phyloP scores from a whole-genome alignment of 2,797 vertebrate species.

The Clarias platycephalus region DNA sequence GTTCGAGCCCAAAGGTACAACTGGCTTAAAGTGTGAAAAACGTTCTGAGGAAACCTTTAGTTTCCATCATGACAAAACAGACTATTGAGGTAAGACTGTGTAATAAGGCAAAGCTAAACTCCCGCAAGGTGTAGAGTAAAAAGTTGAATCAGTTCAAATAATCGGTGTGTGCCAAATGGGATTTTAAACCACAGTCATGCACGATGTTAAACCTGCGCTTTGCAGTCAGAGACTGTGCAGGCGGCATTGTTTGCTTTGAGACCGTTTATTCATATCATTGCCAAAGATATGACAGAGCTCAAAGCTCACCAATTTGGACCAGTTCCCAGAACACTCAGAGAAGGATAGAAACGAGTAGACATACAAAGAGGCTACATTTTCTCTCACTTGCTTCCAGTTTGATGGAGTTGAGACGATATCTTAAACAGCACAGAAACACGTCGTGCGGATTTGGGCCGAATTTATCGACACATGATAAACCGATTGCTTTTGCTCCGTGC shows the following conservation, averaged over 20 bases:
- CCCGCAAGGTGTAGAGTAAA: background rate
- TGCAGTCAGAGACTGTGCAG: conserved; percentile 4
- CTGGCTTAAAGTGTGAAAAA: conserved; percentile 7
- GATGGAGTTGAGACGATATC: background rate
- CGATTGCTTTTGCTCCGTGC: conserved; percentile 52
- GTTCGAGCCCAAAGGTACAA: conserved; percentile 12
- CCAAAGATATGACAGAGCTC: conserved; percentile 26
- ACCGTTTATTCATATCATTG: conserved; percentile 25
- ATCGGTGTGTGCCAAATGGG: background rate
- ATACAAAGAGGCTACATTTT: conserved; percentile 1
- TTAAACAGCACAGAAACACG: conserved; percentile 23
- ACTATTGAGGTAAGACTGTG: background rate
- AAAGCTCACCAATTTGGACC: conserved; percentile 31
- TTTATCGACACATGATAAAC: conserved; percentile 63
- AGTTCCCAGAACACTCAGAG: conserved; percentile 27
- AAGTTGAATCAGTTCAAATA: background rate
- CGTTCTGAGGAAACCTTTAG: background rate
- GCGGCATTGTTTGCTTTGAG: conserved; percentile 34
- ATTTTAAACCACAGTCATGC: background rate
- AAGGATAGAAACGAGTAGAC: background rate
- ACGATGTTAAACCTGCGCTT: background rate
- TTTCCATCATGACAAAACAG: background rate
- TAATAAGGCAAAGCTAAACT: background rate
- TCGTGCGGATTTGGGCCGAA: conserved; percentile 57
- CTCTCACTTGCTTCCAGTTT: conserved; percentile 1